These are phyloP conservation scores for Eolophus roseicapilla DNA, from an alignment of 2,113 vertebrate genomes.

Conservation along the genomic window DNA sequence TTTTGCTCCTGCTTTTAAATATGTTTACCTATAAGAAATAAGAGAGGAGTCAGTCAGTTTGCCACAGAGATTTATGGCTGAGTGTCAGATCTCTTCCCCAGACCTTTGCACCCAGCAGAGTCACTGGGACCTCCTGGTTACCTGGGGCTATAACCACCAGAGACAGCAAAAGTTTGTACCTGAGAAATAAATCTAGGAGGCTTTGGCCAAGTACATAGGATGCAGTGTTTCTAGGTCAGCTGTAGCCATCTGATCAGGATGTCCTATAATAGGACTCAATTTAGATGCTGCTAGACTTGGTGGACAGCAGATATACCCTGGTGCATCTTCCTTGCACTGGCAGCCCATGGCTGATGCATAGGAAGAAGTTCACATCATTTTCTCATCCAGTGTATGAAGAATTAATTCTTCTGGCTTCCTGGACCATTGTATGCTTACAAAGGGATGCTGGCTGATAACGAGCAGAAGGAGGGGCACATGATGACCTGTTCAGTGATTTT, in stretches of 20 bases:
- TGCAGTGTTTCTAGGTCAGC: neutral
- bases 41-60: neutral
- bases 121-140: neutral
- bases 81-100: neutral
- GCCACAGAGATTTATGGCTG: neutral
- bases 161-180: neutral
- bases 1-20: conserved; percentile 5
- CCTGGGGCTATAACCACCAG: neutral
- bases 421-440: neutral
- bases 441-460: neutral
- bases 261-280: neutral
- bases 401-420: conserved; percentile 2
- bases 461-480: neutral
- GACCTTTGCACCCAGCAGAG: neutral
- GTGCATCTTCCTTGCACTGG: neutral
- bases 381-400: neutral
- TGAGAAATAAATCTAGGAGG: neutral
- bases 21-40: neutral
- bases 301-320: neutral
- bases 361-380: neutral
- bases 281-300: neutral
- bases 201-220: neutral
- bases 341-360: neutral
- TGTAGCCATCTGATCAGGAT: neutral
- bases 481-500: neutral